Evolutionary conservation across 2,888 invertebrate genomes (phyloP), one percentile per base, ranked within the genome.

Genomic region (Phorcus lineatus): DNA sequence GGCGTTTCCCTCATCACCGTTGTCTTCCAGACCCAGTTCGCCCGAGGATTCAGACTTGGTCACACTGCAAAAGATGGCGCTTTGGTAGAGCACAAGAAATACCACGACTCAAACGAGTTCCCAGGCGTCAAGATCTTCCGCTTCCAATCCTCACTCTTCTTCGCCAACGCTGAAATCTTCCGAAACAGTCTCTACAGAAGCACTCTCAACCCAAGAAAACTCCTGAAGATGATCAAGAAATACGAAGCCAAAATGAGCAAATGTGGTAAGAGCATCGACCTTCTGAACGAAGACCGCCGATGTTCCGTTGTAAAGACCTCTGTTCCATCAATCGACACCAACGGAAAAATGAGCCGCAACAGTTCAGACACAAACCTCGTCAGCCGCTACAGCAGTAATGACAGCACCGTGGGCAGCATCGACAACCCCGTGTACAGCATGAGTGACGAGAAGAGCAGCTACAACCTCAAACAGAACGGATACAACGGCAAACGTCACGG

Each of bases 141-240:
- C 17, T 92, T 91, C 83, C 90, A 92, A 67, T 89, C 91, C 1
- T 88, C 89, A 36, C 82, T 92, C 19, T 92, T 90, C 83, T 92
- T 91, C 79, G 92, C 91, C 9, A 92, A 90, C 78, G 91, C 91
- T 0, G 92, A 92, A 80, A 89, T 90, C 24, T 92, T 92, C 86
- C 86, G 91, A 31, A 88, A 83, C 77, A 84, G 86, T 7, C 83
- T 92, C 70, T 92, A 91, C 82, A 84, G 85, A 28, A 81, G 84
- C n/a, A 91, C 92, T 0, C 86, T 91, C 4, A 90, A 91, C 80
- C 91, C 92, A 0, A 83, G 90, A 76, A 90, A 90, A 79, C 80
- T 89, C 31, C 82, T 91, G 67, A 90, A 91, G 83, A 86, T 87
- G 55, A 81, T 90, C 36, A 89, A 89, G 81, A 91, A 91, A 66